Conservation (phyloP, 2,888 invertebrate species). For the Orthosia cruda region DNA sequence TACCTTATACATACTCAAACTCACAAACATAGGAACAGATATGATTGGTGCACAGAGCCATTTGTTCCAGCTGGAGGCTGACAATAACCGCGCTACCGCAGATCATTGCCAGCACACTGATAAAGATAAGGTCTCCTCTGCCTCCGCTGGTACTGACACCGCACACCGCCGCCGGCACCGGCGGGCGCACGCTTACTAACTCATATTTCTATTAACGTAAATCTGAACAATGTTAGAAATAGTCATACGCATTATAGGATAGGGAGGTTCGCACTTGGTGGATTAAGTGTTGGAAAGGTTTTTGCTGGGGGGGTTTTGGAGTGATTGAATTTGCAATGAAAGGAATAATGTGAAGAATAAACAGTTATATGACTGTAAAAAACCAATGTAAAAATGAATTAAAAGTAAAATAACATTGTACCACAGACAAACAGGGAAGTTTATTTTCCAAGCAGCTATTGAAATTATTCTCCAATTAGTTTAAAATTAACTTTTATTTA, state of each 20-base stretch:
- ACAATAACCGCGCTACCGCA: constrained; percentile 83
- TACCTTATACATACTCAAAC: constrained; percentile 31
- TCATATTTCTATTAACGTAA: constrained; percentile 86
- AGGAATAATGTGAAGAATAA: too few relatives aligned
- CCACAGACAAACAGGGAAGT: too few relatives aligned
- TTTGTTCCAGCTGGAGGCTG: constrained; percentile 75
- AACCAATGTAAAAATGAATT: too few relatives aligned
- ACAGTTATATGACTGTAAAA: too few relatives aligned
- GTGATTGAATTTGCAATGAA: not conserved
- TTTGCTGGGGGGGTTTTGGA: not conserved
- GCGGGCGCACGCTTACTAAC: constrained; percentile 79
- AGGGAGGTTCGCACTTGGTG: constrained; percentile 55
- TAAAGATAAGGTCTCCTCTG: constrained; percentile 75
- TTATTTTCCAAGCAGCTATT: too few relatives aligned
- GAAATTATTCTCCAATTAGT: too few relatives aligned
- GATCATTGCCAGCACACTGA: constrained; percentile 81
- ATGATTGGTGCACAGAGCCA: constrained; percentile 70
- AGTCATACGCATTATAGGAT: constrained; percentile 69
- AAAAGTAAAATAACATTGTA: too few relatives aligned
- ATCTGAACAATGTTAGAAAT: constrained; percentile 76
- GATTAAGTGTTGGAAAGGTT: constrained; percentile 16
- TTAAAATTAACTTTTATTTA: too few relatives aligned
- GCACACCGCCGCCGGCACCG: constrained; percentile 63
- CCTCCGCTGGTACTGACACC: constrained; percentile 64
- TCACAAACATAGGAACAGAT: constrained; percentile 57